Percentiles rank a stretch among this genome's conserved stretches.
These are phyloP conservation scores for Adineta ricciae DNA, from an alignment of 2,888 invertebrate species.

Conservation along the genomic window DNA sequence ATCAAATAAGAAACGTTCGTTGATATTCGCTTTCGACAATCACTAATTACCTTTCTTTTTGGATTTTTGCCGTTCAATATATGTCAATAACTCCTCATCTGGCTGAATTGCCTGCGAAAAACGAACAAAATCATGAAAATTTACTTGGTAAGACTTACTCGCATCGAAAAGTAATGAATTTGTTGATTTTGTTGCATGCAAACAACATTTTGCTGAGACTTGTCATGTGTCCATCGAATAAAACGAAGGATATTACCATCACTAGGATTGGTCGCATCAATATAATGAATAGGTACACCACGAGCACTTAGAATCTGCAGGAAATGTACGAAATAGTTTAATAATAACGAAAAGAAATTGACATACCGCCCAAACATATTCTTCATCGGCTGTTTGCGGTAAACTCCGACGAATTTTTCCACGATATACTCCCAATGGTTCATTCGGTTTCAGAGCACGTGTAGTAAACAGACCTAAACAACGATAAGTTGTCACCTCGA, in stretches of 20 bases:
- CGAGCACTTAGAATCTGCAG: constrained; percentile 24
- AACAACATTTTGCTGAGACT: constrained; percentile 27
- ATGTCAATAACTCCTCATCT: constrained; percentile 4
- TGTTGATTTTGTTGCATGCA: constrained; percentile 34
- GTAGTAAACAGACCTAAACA: neutral
- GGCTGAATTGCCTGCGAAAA: neutral
- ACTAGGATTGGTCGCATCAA: constrained; percentile 29
- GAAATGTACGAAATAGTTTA: neutral
- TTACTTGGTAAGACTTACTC: neutral
- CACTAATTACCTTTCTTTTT: no score
- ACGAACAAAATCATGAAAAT: neutral
- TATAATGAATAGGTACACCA: constrained; percentile 28
- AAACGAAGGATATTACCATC: constrained; percentile 31
- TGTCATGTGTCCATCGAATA: constrained; percentile 27
- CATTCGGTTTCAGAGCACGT: neutral
- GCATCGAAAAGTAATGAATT: constrained; percentile 30
- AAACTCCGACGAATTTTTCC: constrained; percentile 22
- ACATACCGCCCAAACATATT: constrained; percentile 31
- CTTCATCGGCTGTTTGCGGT: constrained; percentile 28
- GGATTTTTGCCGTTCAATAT: neutral
- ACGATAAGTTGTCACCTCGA: neutral
- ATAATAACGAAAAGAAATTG: no score
- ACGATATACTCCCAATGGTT: constrained; percentile 26
- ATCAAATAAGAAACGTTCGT: neutral
- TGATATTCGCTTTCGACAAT: neutral